These are phyloP conservation scores for Tupaia tana DNA, from an alignment of 2,113 vertebrate genomes.

Conservation along the genomic window DNA sequence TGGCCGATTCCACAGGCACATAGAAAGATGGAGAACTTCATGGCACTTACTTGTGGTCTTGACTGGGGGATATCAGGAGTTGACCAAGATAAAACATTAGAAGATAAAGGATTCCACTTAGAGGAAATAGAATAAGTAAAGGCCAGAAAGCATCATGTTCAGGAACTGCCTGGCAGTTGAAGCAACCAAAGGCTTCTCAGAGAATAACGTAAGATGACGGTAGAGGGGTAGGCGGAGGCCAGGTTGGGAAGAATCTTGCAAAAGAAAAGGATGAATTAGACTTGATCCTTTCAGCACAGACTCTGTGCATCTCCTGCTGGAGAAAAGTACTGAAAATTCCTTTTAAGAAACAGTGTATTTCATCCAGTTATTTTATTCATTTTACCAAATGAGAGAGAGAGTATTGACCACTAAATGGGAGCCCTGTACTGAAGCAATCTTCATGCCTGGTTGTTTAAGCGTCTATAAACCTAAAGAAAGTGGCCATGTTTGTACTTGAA, in stretches of 20 bases:
- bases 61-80: neutral
- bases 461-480: conserved; percentile 35
- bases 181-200: neutral
- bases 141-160: neutral
- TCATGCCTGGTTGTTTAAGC: conserved; percentile 47
- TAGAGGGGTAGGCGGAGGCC: neutral
- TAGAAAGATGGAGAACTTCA: neutral
- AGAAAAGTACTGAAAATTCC: conserved; percentile 38
- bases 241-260: neutral
- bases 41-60: neutral
- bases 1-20: neutral
- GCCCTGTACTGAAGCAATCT: conserved; percentile 49
- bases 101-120: conserved; percentile 19
- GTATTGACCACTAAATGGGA: conserved; percentile 65
- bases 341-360: conserved; percentile 43
- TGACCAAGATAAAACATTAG: conserved; percentile 14
- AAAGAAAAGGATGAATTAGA: neutral
- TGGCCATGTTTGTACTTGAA: conserved; percentile 38
- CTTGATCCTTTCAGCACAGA: neutral
- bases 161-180: neutral
- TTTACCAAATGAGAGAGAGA: conserved; percentile 52
- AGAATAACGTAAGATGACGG: neutral
- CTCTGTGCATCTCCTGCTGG: neutral
- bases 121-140: conserved; percentile 14
- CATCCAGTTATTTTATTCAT: conserved; percentile 36